Base-by-base conservation (phyloP, 2,797 vertebrate species). In the Silurus aristotelis region DNA sequence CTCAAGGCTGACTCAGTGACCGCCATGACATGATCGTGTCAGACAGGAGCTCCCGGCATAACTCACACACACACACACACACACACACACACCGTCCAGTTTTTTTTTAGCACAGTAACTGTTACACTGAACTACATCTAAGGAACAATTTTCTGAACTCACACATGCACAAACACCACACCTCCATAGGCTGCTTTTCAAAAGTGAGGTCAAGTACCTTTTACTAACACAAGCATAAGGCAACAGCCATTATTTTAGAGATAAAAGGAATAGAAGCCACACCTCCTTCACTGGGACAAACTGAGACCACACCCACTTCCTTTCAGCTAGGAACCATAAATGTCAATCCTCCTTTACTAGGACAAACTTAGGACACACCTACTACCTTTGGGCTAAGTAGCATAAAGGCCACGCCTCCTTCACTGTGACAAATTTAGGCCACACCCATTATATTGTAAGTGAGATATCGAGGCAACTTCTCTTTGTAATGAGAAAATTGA, bases 21-120 rank as follows among this genome's bases (percentile, higher is more conserved):
- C 91, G 89, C 70, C 84, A 88, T 92, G 92, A 94, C 91, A 92
- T 90, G 90, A 95, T 93, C 90, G 89, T 89, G 91, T 91, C 85
- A 89, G 93, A 95, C 93, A 92, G 88, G 90, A 86, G 86, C 85
- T 72, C 64, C 80, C 25, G 67, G 68, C 89, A 68, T 82, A 14
- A 48, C 61, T 10, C 90, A 85, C 86, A 87, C 89, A 90, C 91
- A 92, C 87, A 89, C 89, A 90, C 83, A 90, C 92, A 90, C 76
- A 80, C 27, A 48, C 61, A 15, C 90, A 85, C 86, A 75, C 88
- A 87, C 60, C 8, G 4, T 58, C 73, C 15, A 31, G 6, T 52
- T 52, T 52, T 7, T 7, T 52, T 52, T 52, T 52, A 52, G 48
- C 9, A 52, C 48, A 52, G 56, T 20, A 60, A 77, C 9, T 31